Conservation (phyloP, 2,797 vertebrate species). For the Danio aesculapii region DNA sequence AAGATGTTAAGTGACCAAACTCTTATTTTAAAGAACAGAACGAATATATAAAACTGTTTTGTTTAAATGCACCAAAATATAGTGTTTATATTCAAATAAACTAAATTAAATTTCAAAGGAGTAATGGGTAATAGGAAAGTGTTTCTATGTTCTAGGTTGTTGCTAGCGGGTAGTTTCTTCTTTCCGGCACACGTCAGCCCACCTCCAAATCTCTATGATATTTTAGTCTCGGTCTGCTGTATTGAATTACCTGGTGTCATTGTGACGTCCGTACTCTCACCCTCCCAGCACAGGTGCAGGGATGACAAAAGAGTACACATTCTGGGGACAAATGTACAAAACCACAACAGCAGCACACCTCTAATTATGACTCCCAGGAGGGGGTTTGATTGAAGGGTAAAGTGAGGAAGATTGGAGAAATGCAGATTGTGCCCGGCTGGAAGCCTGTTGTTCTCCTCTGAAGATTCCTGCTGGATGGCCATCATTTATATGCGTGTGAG, state of each 20-base stretch:
- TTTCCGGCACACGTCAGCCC: background rate
- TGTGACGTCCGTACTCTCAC: constrained; percentile 37
- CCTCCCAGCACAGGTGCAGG: constrained; percentile 18
- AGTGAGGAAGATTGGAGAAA: constrained; percentile 12
- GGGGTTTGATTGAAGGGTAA: constrained; percentile 29
- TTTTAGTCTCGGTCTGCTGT: constrained; percentile 1
- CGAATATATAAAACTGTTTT: too few species aligned
- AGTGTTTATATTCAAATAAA: too few species aligned
- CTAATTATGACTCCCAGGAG: constrained; percentile 27
- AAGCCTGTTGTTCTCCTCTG: constrained; percentile 8
- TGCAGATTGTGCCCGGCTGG: background rate
- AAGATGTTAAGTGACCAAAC: too few species aligned
- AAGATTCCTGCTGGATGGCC: background rate
- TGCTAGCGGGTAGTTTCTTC: too few species aligned
- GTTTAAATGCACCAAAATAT: too few species aligned
- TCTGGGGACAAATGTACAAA: constrained; percentile 26
- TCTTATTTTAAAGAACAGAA: too few species aligned
- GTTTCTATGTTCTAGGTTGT: too few species aligned
- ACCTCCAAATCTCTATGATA: background rate
- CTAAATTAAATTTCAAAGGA: too few species aligned
- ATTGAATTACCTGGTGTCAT: constrained; percentile 49
- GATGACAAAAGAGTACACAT: constrained; percentile 5
- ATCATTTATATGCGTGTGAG: constrained; percentile 4
- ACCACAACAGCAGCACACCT: constrained; percentile 15
- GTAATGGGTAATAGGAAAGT: too few species aligned